These are phyloP conservation scores for Pseudorhombus dupliciocellatus DNA, from an alignment of 2,113 vertebrate genomes.

Conservation along the genomic window DNA sequence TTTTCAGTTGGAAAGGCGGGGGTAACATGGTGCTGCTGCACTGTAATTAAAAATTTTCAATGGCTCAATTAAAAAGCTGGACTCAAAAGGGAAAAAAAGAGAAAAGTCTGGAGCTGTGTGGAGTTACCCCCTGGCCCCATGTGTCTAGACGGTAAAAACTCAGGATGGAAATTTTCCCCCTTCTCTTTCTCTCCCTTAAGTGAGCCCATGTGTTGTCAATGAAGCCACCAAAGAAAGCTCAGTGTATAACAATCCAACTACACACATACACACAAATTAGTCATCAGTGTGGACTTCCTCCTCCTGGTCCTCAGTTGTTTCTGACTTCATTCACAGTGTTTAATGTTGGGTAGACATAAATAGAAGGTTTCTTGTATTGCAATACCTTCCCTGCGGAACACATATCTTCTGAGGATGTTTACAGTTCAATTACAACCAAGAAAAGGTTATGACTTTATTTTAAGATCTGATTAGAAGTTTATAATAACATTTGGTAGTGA, in stretches of 20 bases:
- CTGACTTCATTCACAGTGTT: constrained; percentile 78
- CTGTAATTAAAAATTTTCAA: constrained; percentile 78
- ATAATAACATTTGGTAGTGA: background rate
- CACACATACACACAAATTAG: constrained; percentile 64
- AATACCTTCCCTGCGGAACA: constrained; percentile 59
- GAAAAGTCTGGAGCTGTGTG: constrained; percentile 45
- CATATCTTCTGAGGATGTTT: constrained; percentile 63
- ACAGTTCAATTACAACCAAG: constrained; percentile 57
- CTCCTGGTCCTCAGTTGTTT: constrained; percentile 69
- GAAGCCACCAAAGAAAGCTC: constrained; percentile 78
- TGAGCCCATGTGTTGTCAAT: constrained; percentile 83
- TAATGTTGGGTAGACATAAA: constrained; percentile 66
- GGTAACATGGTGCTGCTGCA: constrained; percentile 53
- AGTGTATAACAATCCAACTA: constrained; percentile 70
- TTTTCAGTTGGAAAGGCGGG: constrained; percentile 52
- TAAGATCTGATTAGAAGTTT: constrained; percentile 3
- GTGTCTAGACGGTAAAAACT: constrained; percentile 84
- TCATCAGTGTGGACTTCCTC: constrained; percentile 79
- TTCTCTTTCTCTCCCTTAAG: constrained; percentile 60
- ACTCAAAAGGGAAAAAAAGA: constrained; percentile 43
- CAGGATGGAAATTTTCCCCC: constrained; percentile 74
- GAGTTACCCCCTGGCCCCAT: constrained; percentile 62
- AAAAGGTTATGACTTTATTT: constrained; percentile 16
- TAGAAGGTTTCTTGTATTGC: constrained; percentile 63
- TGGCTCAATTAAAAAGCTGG: constrained; percentile 77